A percentile compares a stretch with the other conserved stretches of the same genome.
Conservation (phyloP, 2,888 invertebrate species). For the Sylvicola cinctus region DNA sequence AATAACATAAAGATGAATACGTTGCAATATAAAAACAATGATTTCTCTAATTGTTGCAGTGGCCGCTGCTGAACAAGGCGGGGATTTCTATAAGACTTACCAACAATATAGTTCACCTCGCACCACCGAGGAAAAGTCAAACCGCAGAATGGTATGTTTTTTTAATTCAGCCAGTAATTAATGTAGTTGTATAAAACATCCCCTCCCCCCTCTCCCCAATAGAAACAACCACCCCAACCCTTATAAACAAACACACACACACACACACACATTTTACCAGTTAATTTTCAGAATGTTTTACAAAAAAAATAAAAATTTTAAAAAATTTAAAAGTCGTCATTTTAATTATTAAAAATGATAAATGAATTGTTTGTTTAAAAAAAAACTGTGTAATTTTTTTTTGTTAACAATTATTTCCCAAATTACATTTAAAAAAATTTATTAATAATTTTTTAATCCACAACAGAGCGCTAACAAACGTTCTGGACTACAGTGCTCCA, state of each 20-base stretch:
- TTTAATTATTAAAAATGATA: no score
- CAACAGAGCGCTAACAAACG: slow-evolving; percentile 27
- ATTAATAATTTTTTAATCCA: no score
- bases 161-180: slow-evolving; percentile 8
- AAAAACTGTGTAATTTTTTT: no score
- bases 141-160: slow-evolving; percentile 49
- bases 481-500: slow-evolving; percentile 68
- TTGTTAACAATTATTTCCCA: no score
- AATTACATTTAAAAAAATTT: no score
- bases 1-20: background rate
- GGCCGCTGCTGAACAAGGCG: slow-evolving; percentile 62
- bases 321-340: no score
- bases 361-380: no score
- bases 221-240: background rate
- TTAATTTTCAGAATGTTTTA: background rate
- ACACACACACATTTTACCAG: no score
- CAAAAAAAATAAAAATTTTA: background rate
- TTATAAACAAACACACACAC: background rate
- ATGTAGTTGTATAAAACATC: background rate
- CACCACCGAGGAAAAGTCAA: slow-evolving; percentile 39
- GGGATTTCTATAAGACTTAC: slow-evolving; percentile 73
- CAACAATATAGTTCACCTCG: slow-evolving; percentile 33
- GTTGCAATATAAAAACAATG: background rate
- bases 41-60: slow-evolving; percentile 37
- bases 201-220: background rate